Percentiles rank a stretch among this genome's conserved stretches.
Evolutionary conservation across 2,797 vertebrate genomes (phyloP).

Genomic region (Helostoma temminkii): DNA sequence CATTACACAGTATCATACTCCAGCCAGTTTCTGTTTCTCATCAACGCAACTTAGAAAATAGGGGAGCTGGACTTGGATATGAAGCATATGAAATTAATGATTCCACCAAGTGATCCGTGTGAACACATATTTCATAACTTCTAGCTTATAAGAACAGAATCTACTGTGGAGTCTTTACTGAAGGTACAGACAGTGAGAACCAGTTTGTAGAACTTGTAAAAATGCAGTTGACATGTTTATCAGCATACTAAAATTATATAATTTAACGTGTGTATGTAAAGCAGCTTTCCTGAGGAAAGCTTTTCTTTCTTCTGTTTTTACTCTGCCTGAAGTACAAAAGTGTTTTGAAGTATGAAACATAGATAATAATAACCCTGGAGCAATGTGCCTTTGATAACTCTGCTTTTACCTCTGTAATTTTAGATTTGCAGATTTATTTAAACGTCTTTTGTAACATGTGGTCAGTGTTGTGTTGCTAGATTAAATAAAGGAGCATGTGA

Average conservation of each 20-base stretch:
- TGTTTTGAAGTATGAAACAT: constrained; percentile 67
- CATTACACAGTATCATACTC: constrained; percentile 19
- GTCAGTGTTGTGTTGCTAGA: constrained; percentile 74
- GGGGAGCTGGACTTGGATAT: constrained; percentile 39
- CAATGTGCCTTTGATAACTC: constrained; percentile 75
- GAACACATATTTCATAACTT: constrained; percentile 65
- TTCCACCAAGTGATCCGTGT: constrained; percentile 55
- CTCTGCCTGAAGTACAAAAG: constrained; percentile 45
- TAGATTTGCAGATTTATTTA: constrained; percentile 82
- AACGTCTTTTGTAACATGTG: constrained; percentile 78
- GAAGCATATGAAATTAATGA: constrained; percentile 75
- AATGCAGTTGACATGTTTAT: constrained; percentile 75
- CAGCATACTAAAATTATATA: constrained; percentile 71
- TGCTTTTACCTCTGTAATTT: constrained; percentile 79
- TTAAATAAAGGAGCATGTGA: constrained; percentile 80
- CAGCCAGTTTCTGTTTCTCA: constrained; percentile 64
- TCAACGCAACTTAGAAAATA: constrained; percentile 48
- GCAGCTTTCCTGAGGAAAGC: constrained; percentile 71
- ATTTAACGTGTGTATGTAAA: constrained; percentile 70
- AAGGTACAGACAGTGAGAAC: constrained; percentile 49
- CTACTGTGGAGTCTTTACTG: constrained; percentile 61
- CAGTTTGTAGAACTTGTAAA: constrained; percentile 73
- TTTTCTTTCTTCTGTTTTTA: constrained; percentile 40
- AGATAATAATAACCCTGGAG: constrained; percentile 66
- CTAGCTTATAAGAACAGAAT: constrained; percentile 60